Evolutionary conservation across 1,140 invertebrate genomes (phyloP).

Genomic region (Drosophila trapezifrons): DNA sequence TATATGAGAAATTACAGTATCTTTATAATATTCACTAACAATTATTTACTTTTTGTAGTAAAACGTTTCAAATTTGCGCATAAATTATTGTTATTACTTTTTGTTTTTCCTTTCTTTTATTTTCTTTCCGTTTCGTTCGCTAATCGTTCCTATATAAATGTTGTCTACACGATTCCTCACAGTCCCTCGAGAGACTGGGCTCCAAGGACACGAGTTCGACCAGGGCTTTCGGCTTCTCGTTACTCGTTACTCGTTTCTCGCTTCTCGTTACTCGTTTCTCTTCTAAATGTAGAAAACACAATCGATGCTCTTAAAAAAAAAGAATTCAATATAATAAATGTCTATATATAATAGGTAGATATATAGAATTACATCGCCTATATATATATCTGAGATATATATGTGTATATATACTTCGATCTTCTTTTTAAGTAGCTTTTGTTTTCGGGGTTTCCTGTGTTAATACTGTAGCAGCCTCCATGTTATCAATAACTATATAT

Average conservation of each 20-base stretch:
- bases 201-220: slow-evolving; percentile 41
- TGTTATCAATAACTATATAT: slow-evolving; percentile 58
- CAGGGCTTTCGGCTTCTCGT: slow-evolving; percentile 13
- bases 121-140: background rate
- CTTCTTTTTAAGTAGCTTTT: slow-evolving; percentile 46
- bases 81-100: slow-evolving; percentile 78
- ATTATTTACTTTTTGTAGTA: slow-evolving; percentile 79
- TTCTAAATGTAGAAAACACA: slow-evolving; percentile 60
- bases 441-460: slow-evolving; percentile 49
- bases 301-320: slow-evolving; percentile 61
- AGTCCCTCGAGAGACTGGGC: slow-evolving; percentile 22
- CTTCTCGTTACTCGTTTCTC: background rate
- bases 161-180: slow-evolving; percentile 12
- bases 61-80: slow-evolving; percentile 81
- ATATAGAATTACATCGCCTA: slow-evolving; percentile 32
- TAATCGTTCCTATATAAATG: slow-evolving; percentile 14
- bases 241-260: slow-evolving; percentile 1
- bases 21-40: slow-evolving; percentile 76
- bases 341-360: slow-evolving; percentile 47
- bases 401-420: slow-evolving; percentile 42
- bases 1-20: slow-evolving; percentile 61
- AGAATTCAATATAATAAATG: slow-evolving; percentile 36
- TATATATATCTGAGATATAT: slow-evolving; percentile 23
- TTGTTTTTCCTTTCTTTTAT: slow-evolving; percentile 4
- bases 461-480: slow-evolving; percentile 84